Base-by-base conservation (phyloP, 2,888 invertebrate species). In the Invenusta paracnida region DNA sequence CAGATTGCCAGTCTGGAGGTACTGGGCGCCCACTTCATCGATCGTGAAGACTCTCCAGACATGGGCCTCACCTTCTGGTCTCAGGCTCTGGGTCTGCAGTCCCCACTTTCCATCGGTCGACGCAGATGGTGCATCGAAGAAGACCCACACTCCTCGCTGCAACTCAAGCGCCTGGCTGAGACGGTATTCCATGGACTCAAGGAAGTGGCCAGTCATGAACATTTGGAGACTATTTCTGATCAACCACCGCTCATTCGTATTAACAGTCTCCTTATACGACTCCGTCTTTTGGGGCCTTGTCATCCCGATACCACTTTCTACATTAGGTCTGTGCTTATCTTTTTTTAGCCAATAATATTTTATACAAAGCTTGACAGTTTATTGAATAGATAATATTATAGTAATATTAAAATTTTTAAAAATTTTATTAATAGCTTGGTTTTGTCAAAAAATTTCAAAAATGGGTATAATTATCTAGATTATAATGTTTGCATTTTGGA, bases 251-350 rank as follows among this genome's bases (percentile, higher is more conserved):
- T 95, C 88, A 96, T 98, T 95, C 93, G 97, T 89, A 97, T 98
- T 96, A 98, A 92, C 88, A 92, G 93, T 0, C 89, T 98, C 85
- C 94, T 97, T 87, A 96, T 97, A 87, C 93, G 97, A 86, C 97
- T 97, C 92, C 93, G 97, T 89, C 97, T 97, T 89, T 92, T 97
- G 93, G 92, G 92, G 0, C 96, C 97, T 0, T 96, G 96, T 5
- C 97, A 97, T 93, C 97, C 97, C 0, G 97, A 97, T 92, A 97
- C 97, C 79, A 96, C 96, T 89, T 97, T 97, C 92, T 97, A 96
- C 92, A 96, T 98, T 88, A 94, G 97, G 25, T 97, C n/a, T n/a
- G n/a, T n/a, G n/a, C n/a, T n/a, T n/a, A n/a, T n/a, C n/a, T n/a
- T n/a, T n/a, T n/a, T n/a, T n/a, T n/a, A n/a, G n/a, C n/a, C n/a